phyloP scores from a whole-genome alignment of 2,797 vertebrate species.

The Yasuhikotakia modesta region DNA sequence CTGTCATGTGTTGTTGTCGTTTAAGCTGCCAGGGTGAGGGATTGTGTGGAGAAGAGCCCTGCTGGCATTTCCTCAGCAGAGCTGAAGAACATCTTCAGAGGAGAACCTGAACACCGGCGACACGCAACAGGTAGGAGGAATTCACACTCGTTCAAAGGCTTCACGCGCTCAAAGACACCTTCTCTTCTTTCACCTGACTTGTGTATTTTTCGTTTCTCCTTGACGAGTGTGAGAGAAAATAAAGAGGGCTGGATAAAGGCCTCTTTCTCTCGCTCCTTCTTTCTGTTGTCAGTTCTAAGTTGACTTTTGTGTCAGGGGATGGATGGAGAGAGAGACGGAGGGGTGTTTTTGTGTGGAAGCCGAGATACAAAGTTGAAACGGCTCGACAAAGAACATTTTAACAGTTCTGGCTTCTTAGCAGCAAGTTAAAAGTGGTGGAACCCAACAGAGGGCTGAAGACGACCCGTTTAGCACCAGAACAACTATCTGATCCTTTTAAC shows the following conservation, averaged over 20 bases:
- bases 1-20: slow-evolving; percentile 45
- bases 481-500: not conserved
- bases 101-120: slow-evolving; percentile 72
- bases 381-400: slow-evolving; percentile 20
- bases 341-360: slow-evolving; percentile 24
- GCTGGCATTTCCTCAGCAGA: slow-evolving; percentile 64
- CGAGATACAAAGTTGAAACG: slow-evolving; percentile 18
- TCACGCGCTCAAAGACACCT: slow-evolving; percentile 68
- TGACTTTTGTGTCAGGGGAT: slow-evolving; percentile 59
- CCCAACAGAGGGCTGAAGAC: slow-evolving; percentile 3
- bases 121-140: slow-evolving; percentile 76
- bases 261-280: slow-evolving; percentile 60
- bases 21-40: slow-evolving; percentile 52
- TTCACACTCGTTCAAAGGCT: slow-evolving; percentile 70
- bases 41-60: slow-evolving; percentile 68
- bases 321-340: slow-evolving; percentile 3
- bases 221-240: slow-evolving; percentile 64
- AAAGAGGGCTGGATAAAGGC: slow-evolving; percentile 67
- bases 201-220: slow-evolving; percentile 53
- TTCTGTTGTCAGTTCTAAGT: slow-evolving; percentile 52
- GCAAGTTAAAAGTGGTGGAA: slow-evolving; percentile 9
- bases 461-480: not conserved
- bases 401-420: slow-evolving; percentile 5
- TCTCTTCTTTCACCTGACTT: slow-evolving; percentile 36
- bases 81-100: slow-evolving; percentile 63